Evolutionary conservation across 1,140 invertebrate genomes (phyloP), one percentile per base, ranked within the genome.

Genomic region (Notospermus geniculatus): DNA sequence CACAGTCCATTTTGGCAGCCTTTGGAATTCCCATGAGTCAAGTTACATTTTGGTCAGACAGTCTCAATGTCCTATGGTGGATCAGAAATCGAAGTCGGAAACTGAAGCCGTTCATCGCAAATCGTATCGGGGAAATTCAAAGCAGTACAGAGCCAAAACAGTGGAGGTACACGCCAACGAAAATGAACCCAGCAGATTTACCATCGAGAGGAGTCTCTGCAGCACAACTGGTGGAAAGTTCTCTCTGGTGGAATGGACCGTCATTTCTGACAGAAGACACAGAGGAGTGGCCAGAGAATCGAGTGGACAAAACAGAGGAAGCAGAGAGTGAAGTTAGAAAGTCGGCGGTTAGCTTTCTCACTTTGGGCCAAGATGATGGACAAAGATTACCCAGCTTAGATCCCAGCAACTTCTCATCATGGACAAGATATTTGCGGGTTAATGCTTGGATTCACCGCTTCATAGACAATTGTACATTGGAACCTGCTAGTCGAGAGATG

Each of bases 101-200:
- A 32, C 69, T 73, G 61, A 75, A 82, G 68, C 70, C 67, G 0
- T 83, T 76, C 67, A 77, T 83, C 0, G 70, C 60, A 0, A 78
- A 84, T 65, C 52, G 79, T 50, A 74, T 80, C 0, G 59, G 60
- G 39, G 55, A 75, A 64, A 80, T 83, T 56, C 70, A 72, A 32
- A 17, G 41, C 22, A 22, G 41, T 7, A 54, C 39, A 19, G 5
- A 30, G 0, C 17, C 50, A 1, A 25, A 2, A n/a, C 45, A 30
- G 27, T 63, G 56, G 29, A n/a, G 30, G 28, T 39, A 60, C 29
- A 22, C 56, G 0, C 2, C 28, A 36, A n/a, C 41, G 4, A 54
- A 60, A 15, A 22, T 17, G 11, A 63, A 60, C 22, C 50, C 50
- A 13, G 50, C 50, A 13, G 50, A 53, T 22, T 22, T 13, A 9